Evolutionary conservation across 35 echinoderm and acorn worm species (phyloP).

Genomic region (Strongylocentrotus purpuratus): DNA sequence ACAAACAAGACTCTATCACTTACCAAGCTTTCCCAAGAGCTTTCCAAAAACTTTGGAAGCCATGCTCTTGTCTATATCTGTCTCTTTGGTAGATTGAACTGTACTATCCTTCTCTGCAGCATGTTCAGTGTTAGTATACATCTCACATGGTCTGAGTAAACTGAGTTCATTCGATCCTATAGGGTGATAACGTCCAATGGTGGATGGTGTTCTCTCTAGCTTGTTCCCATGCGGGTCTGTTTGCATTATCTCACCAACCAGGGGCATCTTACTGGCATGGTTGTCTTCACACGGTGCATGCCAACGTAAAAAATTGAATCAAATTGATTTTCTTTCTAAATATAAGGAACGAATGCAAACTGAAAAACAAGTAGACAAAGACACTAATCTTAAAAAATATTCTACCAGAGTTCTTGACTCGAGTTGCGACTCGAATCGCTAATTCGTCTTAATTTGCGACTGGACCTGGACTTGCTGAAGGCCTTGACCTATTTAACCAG

Average conservation of each 20-base stretch:
- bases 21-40: background rate
- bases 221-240: constrained; percentile 43
- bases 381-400: too few relatives aligned
- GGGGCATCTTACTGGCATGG: constrained; percentile 41
- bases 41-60: background rate
- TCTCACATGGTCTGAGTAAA: constrained; percentile 16
- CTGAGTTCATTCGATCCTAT: constrained; percentile 30
- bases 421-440: too few relatives aligned
- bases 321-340: background rate
- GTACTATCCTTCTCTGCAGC: background rate
- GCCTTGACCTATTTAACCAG: too few relatives aligned
- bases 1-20: background rate
- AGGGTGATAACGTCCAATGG: constrained; percentile 47
- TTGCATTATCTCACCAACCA: constrained; percentile 56
- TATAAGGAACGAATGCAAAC: too few relatives aligned
- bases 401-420: too few relatives aligned
- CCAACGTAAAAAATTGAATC: background rate
- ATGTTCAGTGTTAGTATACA: background rate
- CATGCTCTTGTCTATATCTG: background rate
- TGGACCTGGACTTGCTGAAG: too few relatives aligned
- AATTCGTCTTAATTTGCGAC: too few relatives aligned
- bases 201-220: background rate
- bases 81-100: background rate
- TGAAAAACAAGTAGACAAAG: too few relatives aligned
- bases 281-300: background rate